phyloP scores from a whole-genome alignment of 2,113 vertebrate species.

The Ellobius talpinus region DNA sequence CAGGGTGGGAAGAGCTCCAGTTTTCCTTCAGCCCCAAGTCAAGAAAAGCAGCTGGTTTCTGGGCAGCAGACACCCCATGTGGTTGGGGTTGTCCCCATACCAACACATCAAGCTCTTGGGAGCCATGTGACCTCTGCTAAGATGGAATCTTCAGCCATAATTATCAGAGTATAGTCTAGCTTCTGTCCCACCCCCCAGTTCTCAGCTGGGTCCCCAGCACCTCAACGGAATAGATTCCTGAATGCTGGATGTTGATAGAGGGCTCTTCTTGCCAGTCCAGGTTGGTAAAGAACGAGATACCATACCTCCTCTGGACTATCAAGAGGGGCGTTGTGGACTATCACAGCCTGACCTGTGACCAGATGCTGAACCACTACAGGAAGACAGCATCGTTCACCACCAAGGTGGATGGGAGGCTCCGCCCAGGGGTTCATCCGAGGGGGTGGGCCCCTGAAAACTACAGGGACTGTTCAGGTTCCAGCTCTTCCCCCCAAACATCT shows the following conservation, averaged over 20 bases:
- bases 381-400: conserved; percentile 82
- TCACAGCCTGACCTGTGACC: conserved; percentile 72
- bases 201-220: background rate
- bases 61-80: background rate
- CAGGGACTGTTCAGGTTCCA: background rate
- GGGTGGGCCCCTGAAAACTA: background rate
- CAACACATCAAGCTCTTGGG: accelerated
- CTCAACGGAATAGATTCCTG: accelerated
- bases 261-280: conserved; percentile 78
- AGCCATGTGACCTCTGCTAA: background rate
- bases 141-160: accelerated
- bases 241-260: background rate
- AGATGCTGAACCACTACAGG: conserved; percentile 81
- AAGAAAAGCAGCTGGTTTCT: background rate
- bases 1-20: background rate
- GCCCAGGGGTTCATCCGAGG: no score
- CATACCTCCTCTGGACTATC: conserved; percentile 82
- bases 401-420: conserved; percentile 66
- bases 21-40: background rate
- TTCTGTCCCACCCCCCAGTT: accelerated
- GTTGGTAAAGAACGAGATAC: conserved; percentile 78
- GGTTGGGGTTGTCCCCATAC: accelerated
- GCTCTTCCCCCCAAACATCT: background rate
- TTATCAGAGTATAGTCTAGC: accelerated
- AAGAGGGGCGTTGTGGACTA: conserved; percentile 74